A percentile compares a stretch with the other conserved stretches of the same genome.
phyloP scores from a whole-genome alignment of 2,113 vertebrate genomes.

The Brachirus orientalis region DNA sequence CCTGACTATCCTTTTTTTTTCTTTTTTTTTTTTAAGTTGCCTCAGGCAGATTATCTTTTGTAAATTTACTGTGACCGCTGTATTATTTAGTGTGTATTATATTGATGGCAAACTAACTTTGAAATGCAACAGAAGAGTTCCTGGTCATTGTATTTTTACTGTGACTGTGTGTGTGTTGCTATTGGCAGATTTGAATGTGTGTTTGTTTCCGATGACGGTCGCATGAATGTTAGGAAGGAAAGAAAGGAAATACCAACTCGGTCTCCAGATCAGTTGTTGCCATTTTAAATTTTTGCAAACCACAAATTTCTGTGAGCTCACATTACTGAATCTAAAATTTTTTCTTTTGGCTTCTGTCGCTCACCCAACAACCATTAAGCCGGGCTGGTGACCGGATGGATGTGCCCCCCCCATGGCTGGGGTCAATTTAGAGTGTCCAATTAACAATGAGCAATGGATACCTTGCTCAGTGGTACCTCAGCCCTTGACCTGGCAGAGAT shows the following conservation, averaged over 20 bases:
- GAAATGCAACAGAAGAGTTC: constrained; percentile 56
- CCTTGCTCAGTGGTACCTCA: no score
- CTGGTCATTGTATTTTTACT: constrained; percentile 71
- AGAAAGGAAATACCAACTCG: neutral
- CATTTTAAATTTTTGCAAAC: neutral
- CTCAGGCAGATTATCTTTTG: constrained; percentile 80
- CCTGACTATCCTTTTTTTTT: constrained; percentile 55
- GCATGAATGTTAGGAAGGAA: constrained; percentile 15
- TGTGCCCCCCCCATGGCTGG: no score
- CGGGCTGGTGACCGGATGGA: no score
- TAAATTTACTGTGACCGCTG: constrained; percentile 81
- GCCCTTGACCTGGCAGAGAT: no score
- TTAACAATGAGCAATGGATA: no score
- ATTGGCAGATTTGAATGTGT: constrained; percentile 61
- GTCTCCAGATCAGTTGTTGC: neutral
- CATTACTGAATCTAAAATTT: no score
- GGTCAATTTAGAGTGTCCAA: no score
- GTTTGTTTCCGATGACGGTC: constrained; percentile 26
- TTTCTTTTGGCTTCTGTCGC: no score
- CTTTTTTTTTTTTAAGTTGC: constrained; percentile 64
- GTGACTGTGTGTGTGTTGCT: constrained; percentile 66
- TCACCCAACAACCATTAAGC: no score
- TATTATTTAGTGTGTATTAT: constrained; percentile 80
- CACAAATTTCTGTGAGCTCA: neutral
- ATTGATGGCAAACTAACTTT: constrained; percentile 72